Evolutionary conservation across 2,888 invertebrate species (phyloP).

Genomic region (Callimorpha dominula): DNA sequence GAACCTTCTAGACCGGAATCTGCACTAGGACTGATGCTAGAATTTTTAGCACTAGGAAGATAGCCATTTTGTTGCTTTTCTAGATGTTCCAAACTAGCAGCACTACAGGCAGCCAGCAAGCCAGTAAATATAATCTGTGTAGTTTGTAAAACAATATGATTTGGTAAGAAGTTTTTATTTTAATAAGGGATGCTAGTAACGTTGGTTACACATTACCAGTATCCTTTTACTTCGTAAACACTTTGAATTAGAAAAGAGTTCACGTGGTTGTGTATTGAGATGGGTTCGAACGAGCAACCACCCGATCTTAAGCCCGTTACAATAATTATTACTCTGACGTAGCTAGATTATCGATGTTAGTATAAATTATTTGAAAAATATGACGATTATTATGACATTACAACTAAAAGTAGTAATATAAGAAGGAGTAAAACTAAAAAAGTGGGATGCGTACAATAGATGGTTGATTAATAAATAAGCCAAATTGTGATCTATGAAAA

Average conservation of each 20-base stretch:
- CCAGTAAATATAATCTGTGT: conserved; percentile 5
- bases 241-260: no score
- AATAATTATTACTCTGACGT: background rate
- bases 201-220: no score
- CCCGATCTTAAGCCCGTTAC: no score
- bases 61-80: conserved; percentile 9
- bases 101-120: background rate
- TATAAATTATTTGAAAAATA: background rate
- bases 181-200: no score
- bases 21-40: background rate
- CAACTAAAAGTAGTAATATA: background rate
- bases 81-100: conserved; percentile 27
- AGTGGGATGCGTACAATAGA: no score
- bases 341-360: background rate
- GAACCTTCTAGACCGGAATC: background rate
- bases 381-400: background rate
- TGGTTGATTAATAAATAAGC: no score
- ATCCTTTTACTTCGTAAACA: no score
- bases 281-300: no score
- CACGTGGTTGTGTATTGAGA: no score
- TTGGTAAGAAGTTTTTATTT: no score
- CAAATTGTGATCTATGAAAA: no score
- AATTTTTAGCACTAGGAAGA: background rate
- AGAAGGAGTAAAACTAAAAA: no score
- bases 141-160: background rate